Conservation (phyloP, 1,140 invertebrate genomes). For the Epicauta chinensis region DNA sequence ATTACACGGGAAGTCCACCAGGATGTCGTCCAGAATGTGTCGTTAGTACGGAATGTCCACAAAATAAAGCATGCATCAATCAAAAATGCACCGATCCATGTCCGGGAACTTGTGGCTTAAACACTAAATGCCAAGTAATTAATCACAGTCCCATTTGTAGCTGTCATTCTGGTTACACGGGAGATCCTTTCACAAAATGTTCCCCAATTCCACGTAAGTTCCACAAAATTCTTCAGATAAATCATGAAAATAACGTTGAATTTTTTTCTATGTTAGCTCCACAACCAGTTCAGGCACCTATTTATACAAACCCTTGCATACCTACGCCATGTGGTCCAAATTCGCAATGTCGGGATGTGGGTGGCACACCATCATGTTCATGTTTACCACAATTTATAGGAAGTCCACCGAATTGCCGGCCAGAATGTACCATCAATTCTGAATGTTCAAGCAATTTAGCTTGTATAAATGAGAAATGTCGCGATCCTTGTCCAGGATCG, state of each 20-base stretch:
- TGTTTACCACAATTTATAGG: conserved; percentile 62
- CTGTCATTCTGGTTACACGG: conserved; percentile 57
- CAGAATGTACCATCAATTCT: conserved; percentile 57
- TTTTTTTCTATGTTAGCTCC: neutral
- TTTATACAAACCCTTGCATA: conserved; percentile 58
- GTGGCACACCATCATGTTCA: conserved; percentile 57
- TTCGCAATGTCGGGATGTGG: conserved; percentile 64
- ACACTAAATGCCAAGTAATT: conserved; percentile 58
- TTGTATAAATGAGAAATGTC: conserved; percentile 56
- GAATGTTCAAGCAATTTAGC: conserved; percentile 56
- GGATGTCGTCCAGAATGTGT: conserved; percentile 59
- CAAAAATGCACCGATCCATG: conserved; percentile 59
- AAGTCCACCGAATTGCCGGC: conserved; percentile 61
- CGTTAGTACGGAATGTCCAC: conserved; percentile 56
- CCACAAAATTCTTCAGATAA: too few relatives aligned
- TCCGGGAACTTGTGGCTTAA: conserved; percentile 52
- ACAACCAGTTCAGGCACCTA: conserved; percentile 47
- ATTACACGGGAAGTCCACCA: conserved; percentile 66
- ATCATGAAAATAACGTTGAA: too few relatives aligned
- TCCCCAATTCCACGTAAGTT: conserved; percentile 11
- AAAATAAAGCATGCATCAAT: conserved; percentile 51
- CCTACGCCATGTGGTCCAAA: conserved; percentile 78
- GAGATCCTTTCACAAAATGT: conserved; percentile 62
- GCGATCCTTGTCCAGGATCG: conserved; percentile 59
- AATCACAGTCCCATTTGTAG: conserved; percentile 63